Evolutionary conservation across 2,113 vertebrate genomes (phyloP).

Genomic region (Oncorhynchus mykiss): DNA sequence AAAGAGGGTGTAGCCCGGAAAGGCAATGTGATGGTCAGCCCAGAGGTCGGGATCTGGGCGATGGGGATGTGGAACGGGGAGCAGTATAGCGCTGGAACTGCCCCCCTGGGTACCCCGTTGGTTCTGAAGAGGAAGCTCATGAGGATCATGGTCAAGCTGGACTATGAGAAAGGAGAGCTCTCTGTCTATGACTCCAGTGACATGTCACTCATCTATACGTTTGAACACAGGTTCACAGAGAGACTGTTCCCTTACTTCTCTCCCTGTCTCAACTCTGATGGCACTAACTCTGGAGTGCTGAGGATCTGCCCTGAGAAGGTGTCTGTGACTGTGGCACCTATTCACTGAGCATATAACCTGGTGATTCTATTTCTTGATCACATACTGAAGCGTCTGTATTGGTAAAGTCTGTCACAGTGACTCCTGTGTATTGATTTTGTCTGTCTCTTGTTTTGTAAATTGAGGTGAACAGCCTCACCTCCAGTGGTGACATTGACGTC

Average conservation of each 20-base stretch:
- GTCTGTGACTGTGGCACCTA: neutral
- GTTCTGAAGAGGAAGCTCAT: slow-evolving; percentile 6
- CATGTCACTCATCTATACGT: slow-evolving; percentile 8
- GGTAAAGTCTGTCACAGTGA: too few species aligned
- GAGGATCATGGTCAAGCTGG: slow-evolving; percentile 19
- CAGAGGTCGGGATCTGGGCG: slow-evolving; percentile 12
- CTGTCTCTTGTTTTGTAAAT: too few species aligned
- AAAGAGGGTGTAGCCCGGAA: slow-evolving; percentile 12
- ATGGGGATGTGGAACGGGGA: slow-evolving; percentile 15
- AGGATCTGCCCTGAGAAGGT: slow-evolving; percentile 23
- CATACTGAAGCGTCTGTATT: neutral
- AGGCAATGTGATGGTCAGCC: slow-evolving; percentile 10
- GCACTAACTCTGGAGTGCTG: slow-evolving; percentile 1
- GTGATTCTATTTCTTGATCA: neutral
- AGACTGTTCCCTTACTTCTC: slow-evolving; percentile 28
- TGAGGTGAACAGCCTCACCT: too few species aligned
- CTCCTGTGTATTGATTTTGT: too few species aligned
- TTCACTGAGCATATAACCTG: neutral
- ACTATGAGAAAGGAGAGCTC: slow-evolving; percentile 14
- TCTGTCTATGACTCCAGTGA: slow-evolving; percentile 5
- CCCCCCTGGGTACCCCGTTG: slow-evolving; percentile 3
- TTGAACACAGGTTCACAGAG: slow-evolving; percentile 8
- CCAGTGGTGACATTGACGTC: too few species aligned
- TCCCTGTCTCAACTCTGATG: slow-evolving; percentile 11
- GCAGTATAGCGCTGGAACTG: slow-evolving; percentile 5